Conservation (phyloP, 2,113 vertebrate species). For the Oryzias curvinotus region DNA sequence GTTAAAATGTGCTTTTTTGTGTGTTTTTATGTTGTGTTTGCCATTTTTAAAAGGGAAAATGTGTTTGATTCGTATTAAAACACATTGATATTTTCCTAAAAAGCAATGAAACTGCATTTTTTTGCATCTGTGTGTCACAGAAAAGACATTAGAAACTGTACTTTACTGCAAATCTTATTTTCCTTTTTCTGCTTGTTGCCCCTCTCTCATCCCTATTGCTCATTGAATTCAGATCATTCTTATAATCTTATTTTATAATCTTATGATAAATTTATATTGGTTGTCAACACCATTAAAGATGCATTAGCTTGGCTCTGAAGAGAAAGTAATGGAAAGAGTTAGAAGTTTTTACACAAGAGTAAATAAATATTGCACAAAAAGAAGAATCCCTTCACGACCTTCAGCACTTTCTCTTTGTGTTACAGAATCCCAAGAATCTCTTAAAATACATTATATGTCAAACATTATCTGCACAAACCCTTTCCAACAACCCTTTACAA, state of each 20-base stretch:
- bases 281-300: constrained; percentile 46
- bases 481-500: too few species aligned
- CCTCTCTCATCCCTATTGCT: constrained; percentile 36
- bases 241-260: constrained; percentile 35
- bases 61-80: too few species aligned
- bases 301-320: constrained; percentile 29
- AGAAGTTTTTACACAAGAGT: neutral
- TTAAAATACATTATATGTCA: neutral
- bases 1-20: too few species aligned
- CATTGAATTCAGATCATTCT: constrained; percentile 57
- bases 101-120: neutral
- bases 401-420: neutral
- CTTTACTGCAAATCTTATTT: constrained; percentile 1
- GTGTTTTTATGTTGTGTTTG: too few species aligned
- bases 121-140: constrained; percentile 8
- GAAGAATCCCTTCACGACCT: constrained; percentile 1
- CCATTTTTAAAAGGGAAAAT: too few species aligned
- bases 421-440: neutral
- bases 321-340: constrained; percentile 3
- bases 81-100: too few species aligned
- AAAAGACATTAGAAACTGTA: neutral
- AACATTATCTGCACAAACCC: neutral
- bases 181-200: constrained; percentile 18
- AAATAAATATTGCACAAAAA: neutral
- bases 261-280: constrained; percentile 33